Evolutionary conservation across 2,888 invertebrate species (phyloP), one percentile per base, ranked within the genome.

Genomic region (Leucoma salicis): DNA sequence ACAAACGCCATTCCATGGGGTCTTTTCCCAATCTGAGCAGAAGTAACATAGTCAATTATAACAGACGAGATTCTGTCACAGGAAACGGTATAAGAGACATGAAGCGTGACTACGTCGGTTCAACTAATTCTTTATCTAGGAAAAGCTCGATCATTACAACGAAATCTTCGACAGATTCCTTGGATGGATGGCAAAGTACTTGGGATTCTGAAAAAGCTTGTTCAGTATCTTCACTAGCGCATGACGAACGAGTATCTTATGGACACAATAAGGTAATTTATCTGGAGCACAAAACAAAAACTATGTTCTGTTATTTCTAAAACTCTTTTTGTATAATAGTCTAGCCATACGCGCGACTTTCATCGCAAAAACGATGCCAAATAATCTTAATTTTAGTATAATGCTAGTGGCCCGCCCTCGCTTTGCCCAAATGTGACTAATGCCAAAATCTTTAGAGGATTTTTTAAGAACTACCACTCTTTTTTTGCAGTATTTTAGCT

Each of bases 151-250:
- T 86, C 16, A 88, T 87, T 46, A 86, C 87, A 42, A 86, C 84
- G 58, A 89, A 88, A 49, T 89, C 88, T 40, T 95, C 95, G 0
- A 92, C 93, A 25, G 95, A 95, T 74, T 95, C 95, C 1, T 73
- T 95, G 75, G 94, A 95, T 65, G 90, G 91, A 34, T 92, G 93
- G 82, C 91, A 94, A 42, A 91, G 92, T 61, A 92, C 92, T 34
- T 94, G 94, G 94, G 94, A 94, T 61, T 88, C 92, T 1, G 92
- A 91, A 39, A 88, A 93, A 50, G 86, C 93, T 47, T 92, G 92
- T 58, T 92, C 92, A n/a, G 90, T 92, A 12, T 92, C 93, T 29
- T 74, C 82, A 79, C 91, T 66, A 82, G 85, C 45, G 84, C 91
- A 64, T 90, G 93, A 94, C 63, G 93, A 93, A 55, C 73, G 70